Base-by-base conservation (phyloP, 2,113 vertebrate species). In the Pollimyrus isidori region DNA sequence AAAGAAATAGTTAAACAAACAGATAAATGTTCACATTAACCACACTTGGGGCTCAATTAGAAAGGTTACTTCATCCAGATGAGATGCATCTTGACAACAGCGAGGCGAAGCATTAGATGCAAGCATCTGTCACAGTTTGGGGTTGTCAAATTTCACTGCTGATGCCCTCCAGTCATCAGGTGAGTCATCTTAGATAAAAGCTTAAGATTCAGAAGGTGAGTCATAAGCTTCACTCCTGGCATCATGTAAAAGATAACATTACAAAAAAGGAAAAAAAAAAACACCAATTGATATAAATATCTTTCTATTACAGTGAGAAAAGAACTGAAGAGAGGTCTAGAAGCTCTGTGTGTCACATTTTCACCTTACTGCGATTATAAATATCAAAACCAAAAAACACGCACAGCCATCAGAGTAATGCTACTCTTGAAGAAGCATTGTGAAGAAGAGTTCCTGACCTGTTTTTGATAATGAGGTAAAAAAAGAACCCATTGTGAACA, bases 21-120 rank as follows among this genome's bases (percentile, higher is more conserved):
- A 30, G 85, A 52, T 53, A 52, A 26, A 26, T 30, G 85, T 52
- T 87, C 26, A 53, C 50, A 50, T 17, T 23, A 35, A n/a, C 6
- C 42, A 73, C 91, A n/a, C 87, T 91, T 58, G 53, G 58, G 52
- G 21, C 42, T 48, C 88, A 89, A 7, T 39, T 7, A 84, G 49
- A 26, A 50, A 89, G 52, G 82, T 89, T 39, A 85, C 21, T 35
- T 84, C 15, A 53, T 82, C 26, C 2, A 90, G 87, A 49, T 39
- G 0, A 85, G 82, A 84, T 30, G 85, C 13, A 42, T 35, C 85
- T 87, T 53, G 30, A n/a, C 49, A 35, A 13, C 50, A 87, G 85
- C 13, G 15, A 53, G 50, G n/a, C 49, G 35, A 48, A 53, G 35
- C 30, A 53, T 87, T 53, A 87, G 7, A 53, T 53, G 50, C 49